phyloP scores from a whole-genome alignment of 1,140 invertebrate genomes.

The Helicoverpa armigera region DNA sequence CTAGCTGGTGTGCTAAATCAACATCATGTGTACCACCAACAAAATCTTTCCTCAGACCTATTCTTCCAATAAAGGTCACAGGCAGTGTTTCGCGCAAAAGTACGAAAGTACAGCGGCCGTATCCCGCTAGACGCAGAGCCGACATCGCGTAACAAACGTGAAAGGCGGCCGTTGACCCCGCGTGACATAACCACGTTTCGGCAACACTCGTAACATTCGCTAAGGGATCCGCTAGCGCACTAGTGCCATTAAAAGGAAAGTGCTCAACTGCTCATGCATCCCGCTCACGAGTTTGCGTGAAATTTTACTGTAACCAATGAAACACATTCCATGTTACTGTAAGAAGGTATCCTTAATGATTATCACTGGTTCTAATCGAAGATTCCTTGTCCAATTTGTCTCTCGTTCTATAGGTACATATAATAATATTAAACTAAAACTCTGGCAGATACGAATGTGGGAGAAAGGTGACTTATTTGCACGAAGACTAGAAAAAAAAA shows the following conservation, averaged over 20 bases:
- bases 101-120: background rate
- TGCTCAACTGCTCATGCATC: conserved; percentile 15
- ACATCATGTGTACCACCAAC: background rate
- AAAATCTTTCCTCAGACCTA: background rate
- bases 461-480: no score
- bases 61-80: conserved; percentile 6
- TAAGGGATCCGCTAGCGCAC: conserved; percentile 43
- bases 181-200: conserved; percentile 49
- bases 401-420: no score
- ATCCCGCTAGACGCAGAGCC: conserved; percentile 38
- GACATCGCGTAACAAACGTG: conserved; percentile 40
- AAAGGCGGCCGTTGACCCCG: conserved; percentile 48
- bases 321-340: background rate
- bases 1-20: no score
- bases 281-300: conserved; percentile 14
- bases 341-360: background rate
- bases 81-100: background rate
- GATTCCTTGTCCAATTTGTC: background rate
- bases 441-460: no score
- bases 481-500: no score
- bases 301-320: conserved; percentile 1
- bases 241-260: conserved; percentile 36
- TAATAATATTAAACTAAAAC: no score
- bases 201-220: conserved; percentile 44
- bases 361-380: background rate